phyloP scores from a whole-genome alignment of 2,888 invertebrate genomes.

The Ctena decussata region DNA sequence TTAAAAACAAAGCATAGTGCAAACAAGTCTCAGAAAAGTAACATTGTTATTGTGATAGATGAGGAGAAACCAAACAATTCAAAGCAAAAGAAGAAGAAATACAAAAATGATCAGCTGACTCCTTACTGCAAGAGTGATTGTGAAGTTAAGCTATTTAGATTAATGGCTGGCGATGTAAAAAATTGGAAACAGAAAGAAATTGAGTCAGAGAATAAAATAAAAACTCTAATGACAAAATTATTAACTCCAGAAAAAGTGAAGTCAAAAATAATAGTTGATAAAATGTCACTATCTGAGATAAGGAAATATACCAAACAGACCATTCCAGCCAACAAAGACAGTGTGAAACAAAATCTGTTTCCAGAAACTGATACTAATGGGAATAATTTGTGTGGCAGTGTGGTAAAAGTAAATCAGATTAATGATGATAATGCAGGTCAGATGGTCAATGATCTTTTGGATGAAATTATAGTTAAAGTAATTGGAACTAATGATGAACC shows the following conservation, averaged over 20 bases:
- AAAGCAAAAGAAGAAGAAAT: not conserved
- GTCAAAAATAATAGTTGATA: not conserved
- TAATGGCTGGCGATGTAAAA: not conserved
- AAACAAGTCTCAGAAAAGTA: too few relatives aligned
- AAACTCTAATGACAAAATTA: not conserved
- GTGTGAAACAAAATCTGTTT: not conserved
- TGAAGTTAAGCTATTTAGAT: not conserved
- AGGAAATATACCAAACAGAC: not conserved
- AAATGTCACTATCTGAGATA: not conserved
- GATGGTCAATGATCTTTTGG: not conserved
- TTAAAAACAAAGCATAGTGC: too few relatives aligned
- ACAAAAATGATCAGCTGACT: not conserved
- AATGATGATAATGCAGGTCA: not conserved
- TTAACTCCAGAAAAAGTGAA: not conserved
- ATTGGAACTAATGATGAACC: not conserved
- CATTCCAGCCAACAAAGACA: not conserved
- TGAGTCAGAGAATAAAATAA: not conserved
- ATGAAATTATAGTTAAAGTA: not conserved
- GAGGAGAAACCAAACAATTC: not conserved
- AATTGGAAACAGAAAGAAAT: not conserved
- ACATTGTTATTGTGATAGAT: not conserved
- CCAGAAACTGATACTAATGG: not conserved
- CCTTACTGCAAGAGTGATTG: too few relatives aligned
- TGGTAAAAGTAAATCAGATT: not conserved
- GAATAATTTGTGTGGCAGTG: too few relatives aligned